Conservation (phyloP, 2,888 invertebrate genomes). For the Ophion obscuratus region DNA sequence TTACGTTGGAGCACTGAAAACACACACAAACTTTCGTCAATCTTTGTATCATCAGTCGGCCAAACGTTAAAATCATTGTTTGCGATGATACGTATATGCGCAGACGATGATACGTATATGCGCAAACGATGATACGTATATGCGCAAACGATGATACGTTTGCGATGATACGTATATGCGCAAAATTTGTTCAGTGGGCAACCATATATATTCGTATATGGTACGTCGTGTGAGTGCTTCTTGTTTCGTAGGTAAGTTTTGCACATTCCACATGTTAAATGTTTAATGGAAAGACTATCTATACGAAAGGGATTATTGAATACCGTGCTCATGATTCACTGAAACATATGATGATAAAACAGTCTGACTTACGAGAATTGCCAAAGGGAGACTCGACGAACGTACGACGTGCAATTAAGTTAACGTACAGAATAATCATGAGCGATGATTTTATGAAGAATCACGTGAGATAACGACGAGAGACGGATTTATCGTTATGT, state of each 20-base stretch:
- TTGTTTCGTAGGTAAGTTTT: conserved; percentile 12
- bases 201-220: not conserved
- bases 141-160: no score
- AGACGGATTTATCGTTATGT: conserved; percentile 50
- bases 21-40: not conserved
- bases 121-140: not conserved
- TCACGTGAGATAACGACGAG: conserved; percentile 30
- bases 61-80: not conserved
- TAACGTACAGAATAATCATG: conserved; percentile 43
- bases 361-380: conserved; percentile 64
- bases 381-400: conserved; percentile 35
- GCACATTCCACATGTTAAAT: conserved; percentile 3
- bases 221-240: conserved; percentile 5
- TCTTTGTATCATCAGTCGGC: not conserved
- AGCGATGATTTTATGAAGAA: conserved; percentile 33
- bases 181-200: conserved; percentile 18
- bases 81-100: no score
- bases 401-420: conserved; percentile 55
- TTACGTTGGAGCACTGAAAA: conserved; percentile 69
- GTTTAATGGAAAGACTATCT: not conserved
- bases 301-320: conserved; percentile 33
- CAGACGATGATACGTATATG: no score
- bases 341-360: conserved; percentile 25
- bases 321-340: conserved; percentile 61
- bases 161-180: not conserved